Evolutionary conservation across 1,140 invertebrate genomes (phyloP).

Genomic region (Zaprionus africanus): DNA sequence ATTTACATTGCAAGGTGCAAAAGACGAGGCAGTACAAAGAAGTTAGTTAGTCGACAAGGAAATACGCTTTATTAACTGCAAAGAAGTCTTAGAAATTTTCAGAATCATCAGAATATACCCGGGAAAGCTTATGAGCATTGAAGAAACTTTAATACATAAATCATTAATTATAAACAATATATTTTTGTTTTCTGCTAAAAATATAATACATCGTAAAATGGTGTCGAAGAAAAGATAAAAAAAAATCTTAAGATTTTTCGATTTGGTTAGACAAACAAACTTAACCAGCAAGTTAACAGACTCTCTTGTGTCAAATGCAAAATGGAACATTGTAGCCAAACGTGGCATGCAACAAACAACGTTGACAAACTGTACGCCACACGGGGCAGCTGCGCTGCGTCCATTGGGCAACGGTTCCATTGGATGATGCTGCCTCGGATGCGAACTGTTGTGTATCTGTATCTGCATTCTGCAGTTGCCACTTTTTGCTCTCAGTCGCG

Average conservation of each 20-base stretch:
- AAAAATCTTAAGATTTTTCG: too few species aligned
- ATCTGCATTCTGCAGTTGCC: slow-evolving; percentile 40
- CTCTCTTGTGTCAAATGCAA: slow-evolving; percentile 4
- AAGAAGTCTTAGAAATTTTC: too few species aligned
- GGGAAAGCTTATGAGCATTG: too few species aligned
- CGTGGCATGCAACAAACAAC: slow-evolving; percentile 36
- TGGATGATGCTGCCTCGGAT: not conserved
- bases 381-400: slow-evolving; percentile 14
- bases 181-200: too few species aligned
- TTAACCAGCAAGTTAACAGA: not conserved
- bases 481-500: slow-evolving; percentile 29
- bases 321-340: slow-evolving; percentile 17
- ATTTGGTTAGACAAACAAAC: not conserved
- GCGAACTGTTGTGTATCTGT: slow-evolving; percentile 14
- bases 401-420: slow-evolving; percentile 22
- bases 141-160: too few species aligned
- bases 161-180: too few species aligned
- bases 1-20: slow-evolving; percentile 63
- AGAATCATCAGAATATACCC: too few species aligned
- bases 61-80: not conserved
- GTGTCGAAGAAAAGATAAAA: too few species aligned
- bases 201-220: too few species aligned
- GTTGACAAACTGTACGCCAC: slow-evolving; percentile 46
- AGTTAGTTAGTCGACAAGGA: not conserved
- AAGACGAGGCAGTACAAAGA: slow-evolving; percentile 3